These are phyloP conservation scores for Panurus biarmicus DNA, from an alignment of 2,113 vertebrate species.

Conservation along the genomic window DNA sequence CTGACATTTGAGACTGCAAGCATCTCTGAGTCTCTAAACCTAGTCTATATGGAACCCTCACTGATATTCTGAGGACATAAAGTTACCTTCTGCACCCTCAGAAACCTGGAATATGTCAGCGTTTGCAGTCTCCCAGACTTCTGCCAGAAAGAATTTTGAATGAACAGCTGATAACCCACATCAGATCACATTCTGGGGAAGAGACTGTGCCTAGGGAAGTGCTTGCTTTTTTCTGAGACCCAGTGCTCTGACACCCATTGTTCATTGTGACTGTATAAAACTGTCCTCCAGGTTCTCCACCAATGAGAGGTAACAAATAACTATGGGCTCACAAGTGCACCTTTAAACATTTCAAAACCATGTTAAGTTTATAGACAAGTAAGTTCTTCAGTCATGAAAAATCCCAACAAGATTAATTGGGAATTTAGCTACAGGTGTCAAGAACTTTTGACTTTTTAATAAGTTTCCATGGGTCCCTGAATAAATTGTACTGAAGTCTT, in stretches of 20 bases:
- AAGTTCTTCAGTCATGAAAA: neutral
- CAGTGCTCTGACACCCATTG: neutral
- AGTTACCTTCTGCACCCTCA: neutral
- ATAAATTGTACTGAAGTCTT: neutral
- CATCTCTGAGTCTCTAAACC: neutral
- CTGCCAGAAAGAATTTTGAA: neutral
- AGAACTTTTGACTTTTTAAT: neutral
- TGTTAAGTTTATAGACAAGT: neutral
- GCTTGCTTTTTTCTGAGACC: neutral
- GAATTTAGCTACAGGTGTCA: neutral
- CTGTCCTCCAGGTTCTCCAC: neutral
- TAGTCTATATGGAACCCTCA: neutral
- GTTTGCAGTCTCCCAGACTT: neutral
- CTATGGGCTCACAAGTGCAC: neutral
- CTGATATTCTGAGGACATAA: neutral
- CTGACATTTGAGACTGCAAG: neutral
- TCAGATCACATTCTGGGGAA: neutral
- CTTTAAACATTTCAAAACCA: neutral
- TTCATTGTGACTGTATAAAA: neutral
- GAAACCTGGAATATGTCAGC: neutral
- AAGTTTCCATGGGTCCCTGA: neutral
- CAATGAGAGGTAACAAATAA: neutral
- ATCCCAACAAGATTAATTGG: neutral
- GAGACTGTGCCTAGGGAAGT: neutral
- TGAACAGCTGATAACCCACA: neutral